These are phyloP conservation scores for Archips crataeganus DNA, from an alignment of 2,888 invertebrate genomes.

Conservation along the genomic window DNA sequence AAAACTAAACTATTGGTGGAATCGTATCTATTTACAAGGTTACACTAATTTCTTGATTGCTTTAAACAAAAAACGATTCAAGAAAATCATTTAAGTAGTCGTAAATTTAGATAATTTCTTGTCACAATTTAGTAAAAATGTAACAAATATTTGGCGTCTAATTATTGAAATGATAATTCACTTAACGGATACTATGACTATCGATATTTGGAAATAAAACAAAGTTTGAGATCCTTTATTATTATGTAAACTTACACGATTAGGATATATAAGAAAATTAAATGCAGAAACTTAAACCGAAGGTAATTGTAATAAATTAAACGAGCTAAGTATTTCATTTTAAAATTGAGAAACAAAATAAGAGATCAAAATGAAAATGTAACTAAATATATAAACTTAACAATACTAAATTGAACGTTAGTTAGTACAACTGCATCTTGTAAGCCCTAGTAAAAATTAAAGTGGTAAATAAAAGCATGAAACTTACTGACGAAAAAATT, in stretches of 20 bases:
- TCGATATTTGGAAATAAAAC: slow-evolving; percentile 81
- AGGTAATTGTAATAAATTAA: slow-evolving; percentile 74
- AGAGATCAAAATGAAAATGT: slow-evolving; percentile 82
- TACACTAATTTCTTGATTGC: slow-evolving; percentile 39
- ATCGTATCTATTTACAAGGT: slow-evolving; percentile 34
- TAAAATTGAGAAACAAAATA: slow-evolving; percentile 78
- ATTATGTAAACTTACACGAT: slow-evolving; percentile 55
- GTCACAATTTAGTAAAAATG: slow-evolving; percentile 56
- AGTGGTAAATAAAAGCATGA: slow-evolving; percentile 23
- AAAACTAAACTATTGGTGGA: slow-evolving; percentile 38
- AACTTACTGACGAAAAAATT: slow-evolving; percentile 42
- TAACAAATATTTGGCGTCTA: slow-evolving; percentile 83
- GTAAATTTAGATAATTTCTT: slow-evolving; percentile 36
- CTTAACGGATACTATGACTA: slow-evolving; percentile 74
- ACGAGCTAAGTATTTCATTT: slow-evolving; percentile 65
- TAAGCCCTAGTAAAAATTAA: slow-evolving; percentile 40
- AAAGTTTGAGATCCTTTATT: slow-evolving; percentile 78
- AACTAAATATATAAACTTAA: slow-evolving; percentile 78
- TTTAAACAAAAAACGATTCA: slow-evolving; percentile 57
- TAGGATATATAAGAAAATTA: slow-evolving; percentile 53
- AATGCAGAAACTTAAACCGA: slow-evolving; percentile 51
- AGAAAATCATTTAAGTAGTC: slow-evolving; percentile 59
- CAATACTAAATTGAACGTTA: slow-evolving; percentile 62
- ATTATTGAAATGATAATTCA: slow-evolving; percentile 63
- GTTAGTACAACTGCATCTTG: slow-evolving; percentile 44